Evolutionary conservation across 2,797 vertebrate species (phyloP), one percentile per base, ranked within the genome.

Genomic region (Platyrinchus mystaceus): DNA sequence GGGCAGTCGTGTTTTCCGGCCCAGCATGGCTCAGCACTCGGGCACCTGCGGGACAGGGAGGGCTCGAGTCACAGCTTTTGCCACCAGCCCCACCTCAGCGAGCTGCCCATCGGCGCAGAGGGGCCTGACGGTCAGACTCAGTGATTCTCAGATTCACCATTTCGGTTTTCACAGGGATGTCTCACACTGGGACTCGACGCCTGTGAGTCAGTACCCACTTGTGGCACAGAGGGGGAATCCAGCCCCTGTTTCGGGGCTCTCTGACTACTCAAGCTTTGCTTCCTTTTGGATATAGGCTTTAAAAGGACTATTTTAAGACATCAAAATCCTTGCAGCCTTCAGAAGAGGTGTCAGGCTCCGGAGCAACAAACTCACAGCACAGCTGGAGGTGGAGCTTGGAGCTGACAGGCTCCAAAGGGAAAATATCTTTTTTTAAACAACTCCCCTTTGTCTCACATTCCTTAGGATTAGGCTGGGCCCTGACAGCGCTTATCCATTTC

Each of bases 11-110:
- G 98, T 92, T 96, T 96, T 98, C 94, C 97, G 98, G 97, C 98
- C 98, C 98, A 99, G 98, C 99, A 99, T 99, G 98, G 98, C 98
- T 99, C 98, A 97, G 67, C 89, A 62, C 94, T 91, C 67, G 83
- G 97, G 96, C 97, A 98, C 98, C 98, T 99, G 97, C 16, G 39
- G 13, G 56, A 64, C 52, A 60, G 59, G 39, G 10, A 16, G 67
- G 53, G 43, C 69, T 62, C 60, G 5, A 1, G 16, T 64, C 93
- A 94, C 18, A 59, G 64, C 50, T 6, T 2, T 1, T 1, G 1
- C 9, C 60, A 13, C 12, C 76, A 12, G 37, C 1, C 56, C 46
- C 71, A 16, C 52, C 68, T 18, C 6, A 12, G 63, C 4, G 0
- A 49, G 76, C 14, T 49, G 59, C 1, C 30, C 15, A 0, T 3